Percentiles rank a stretch among this genome's conserved stretches.
phyloP scores from a whole-genome alignment of 2,797 vertebrate species.

The Scomberomorus guttatus region DNA sequence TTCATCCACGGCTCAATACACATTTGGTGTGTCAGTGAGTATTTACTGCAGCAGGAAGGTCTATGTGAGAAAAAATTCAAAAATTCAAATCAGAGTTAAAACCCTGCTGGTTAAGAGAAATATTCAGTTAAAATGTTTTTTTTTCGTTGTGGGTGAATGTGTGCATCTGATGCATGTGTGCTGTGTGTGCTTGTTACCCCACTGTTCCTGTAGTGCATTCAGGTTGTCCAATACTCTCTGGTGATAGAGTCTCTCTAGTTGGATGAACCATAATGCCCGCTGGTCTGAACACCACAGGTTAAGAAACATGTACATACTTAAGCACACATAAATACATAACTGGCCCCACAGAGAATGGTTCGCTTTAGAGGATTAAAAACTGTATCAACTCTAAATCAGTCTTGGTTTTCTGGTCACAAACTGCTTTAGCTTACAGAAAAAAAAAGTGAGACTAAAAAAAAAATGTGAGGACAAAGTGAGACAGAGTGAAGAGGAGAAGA shows the following conservation, averaged over 20 bases:
- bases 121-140: too few relatives aligned
- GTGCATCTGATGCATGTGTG: background rate
- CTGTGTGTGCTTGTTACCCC: constrained; percentile 85
- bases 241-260: constrained; percentile 94
- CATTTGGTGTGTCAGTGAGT: too few relatives aligned
- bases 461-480: background rate
- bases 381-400: background rate
- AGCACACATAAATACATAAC: background rate
- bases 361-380: background rate
- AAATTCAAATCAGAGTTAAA: too few relatives aligned
- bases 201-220: constrained; percentile 91
- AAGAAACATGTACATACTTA: constrained; percentile 61
- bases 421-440: constrained; percentile 9
- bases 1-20: too few relatives aligned
- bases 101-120: background rate
- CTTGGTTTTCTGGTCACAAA: background rate
- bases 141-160: background rate
- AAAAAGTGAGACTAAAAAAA: background rate
- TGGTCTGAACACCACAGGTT: constrained; percentile 87
- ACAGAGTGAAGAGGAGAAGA: background rate
- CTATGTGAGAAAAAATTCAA: too few relatives aligned
- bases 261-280: constrained; percentile 92
- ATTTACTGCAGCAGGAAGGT: too few relatives aligned
- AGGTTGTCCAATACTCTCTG: constrained; percentile 94
- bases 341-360: background rate